Evolutionary conservation across 2,888 invertebrate genomes (phyloP), one percentile per base, ranked within the genome.

Genomic region (Drosophila emarginata): DNA sequence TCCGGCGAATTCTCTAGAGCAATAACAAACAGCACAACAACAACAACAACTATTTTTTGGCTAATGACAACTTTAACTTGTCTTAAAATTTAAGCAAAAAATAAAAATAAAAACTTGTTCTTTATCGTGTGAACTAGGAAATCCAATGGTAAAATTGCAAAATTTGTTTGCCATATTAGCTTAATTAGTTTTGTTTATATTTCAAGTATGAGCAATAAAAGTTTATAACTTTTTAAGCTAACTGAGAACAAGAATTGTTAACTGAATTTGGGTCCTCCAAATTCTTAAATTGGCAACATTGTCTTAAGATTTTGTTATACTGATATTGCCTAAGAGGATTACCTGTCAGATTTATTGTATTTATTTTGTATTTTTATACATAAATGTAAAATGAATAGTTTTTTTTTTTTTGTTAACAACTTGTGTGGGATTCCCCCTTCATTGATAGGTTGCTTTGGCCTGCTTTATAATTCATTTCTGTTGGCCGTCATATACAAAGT

Each of bases 51-150:
- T 62, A 62, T 67, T 18, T 45, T 78, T 77, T 67, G 67, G 64
- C 72, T 80, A 84, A 84, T 84, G 79, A 52, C 74, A 74, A 71
- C 68, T 84, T 72, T 68, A 74, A 66, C 64, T 74, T 76, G 72
- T 52, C 67, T 32, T 68, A 78, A 74, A 84, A 80, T 87, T 84
- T 65, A 59, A 64, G 32, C 32, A 28, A 28, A 2, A 28, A 28
- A 28, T 1, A 28, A 28, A 28, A 28, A 53, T 9, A 53, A 32
- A 69, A 65, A 58, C 72, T 63, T 57, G 61, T 61, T 67, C 50
- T 59, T 64, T 59, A 60, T 50, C 76, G 75, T 54, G 64, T 67
- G 45, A 63, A 56, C 66, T 62, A 54, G 76, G 61, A 70, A 78
- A 72, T 67, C 57, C 50, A 75, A 57, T 52, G 12, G 21, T 21